Evolutionary conservation across 2,888 invertebrate species (phyloP).

Genomic region (Phytoseiulus persimilis): DNA sequence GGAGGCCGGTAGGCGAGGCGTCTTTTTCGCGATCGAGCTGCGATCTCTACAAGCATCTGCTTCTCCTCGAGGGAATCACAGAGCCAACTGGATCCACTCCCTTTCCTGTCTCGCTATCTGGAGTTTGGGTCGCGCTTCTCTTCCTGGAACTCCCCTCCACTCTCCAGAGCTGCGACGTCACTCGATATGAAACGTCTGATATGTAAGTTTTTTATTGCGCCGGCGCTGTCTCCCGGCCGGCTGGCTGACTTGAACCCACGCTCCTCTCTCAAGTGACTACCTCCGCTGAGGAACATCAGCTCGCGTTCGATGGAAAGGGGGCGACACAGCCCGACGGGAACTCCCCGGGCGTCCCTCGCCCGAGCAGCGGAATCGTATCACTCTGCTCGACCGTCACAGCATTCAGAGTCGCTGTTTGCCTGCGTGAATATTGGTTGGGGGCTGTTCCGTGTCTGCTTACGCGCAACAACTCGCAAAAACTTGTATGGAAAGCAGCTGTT

Average conservation of each 20-base stretch:
- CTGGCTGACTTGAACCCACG: background rate
- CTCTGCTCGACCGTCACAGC: background rate
- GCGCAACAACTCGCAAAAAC: background rate
- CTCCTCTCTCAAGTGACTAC: background rate
- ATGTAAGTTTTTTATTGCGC: background rate
- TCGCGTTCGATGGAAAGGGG: background rate
- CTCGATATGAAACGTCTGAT: background rate
- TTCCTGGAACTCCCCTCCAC: background rate
- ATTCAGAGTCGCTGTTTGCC: background rate
- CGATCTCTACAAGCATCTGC: background rate
- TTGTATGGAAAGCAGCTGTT: background rate
- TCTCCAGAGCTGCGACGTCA: background rate
- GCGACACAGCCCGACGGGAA: background rate
- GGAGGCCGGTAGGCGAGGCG: background rate
- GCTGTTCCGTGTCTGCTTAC: background rate
- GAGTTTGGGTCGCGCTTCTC: background rate
- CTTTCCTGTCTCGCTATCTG: background rate
- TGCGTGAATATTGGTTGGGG: background rate
- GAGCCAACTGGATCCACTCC: background rate
- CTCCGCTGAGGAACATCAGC: background rate
- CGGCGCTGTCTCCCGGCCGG: background rate
- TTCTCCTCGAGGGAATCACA: background rate
- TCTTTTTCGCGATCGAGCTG: background rate
- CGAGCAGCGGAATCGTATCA: background rate
- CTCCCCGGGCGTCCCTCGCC: background rate